Evolutionary conservation across 2,797 vertebrate genomes (phyloP).

Genomic region (Pseudochromis fuscus): DNA sequence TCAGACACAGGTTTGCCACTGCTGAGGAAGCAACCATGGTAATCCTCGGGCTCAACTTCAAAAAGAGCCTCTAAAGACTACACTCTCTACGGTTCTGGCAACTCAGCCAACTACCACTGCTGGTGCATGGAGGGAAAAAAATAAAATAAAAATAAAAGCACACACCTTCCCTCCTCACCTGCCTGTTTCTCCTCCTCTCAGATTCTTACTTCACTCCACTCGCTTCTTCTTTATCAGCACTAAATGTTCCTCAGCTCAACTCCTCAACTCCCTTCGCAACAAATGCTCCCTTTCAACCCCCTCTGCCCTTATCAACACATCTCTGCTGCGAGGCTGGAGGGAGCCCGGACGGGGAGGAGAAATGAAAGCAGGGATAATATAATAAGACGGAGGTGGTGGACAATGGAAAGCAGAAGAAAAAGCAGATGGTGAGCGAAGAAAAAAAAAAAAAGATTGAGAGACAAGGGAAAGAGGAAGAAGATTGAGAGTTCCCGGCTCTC

Average conservation of each 20-base stretch:
- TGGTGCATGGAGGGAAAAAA: conserved; percentile 36
- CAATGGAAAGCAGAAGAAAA: conserved; percentile 27
- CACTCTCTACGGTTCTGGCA: conserved; percentile 73
- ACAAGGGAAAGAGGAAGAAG: conserved; percentile 1
- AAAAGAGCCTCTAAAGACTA: conserved; percentile 83
- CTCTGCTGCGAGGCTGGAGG: conserved; percentile 9
- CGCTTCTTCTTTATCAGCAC: conserved; percentile 67
- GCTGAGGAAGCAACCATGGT: conserved; percentile 84
- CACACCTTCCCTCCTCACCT: conserved; percentile 49
- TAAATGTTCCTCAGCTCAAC: conserved; percentile 69
- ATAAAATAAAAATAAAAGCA: not conserved
- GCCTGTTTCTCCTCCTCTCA: conserved; percentile 52
- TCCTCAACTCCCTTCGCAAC: conserved; percentile 50
- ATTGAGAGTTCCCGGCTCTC: conserved; percentile 22
- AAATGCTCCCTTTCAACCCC: conserved; percentile 19
- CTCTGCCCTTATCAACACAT: conserved; percentile 44
- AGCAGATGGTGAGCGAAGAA: conserved; percentile 1
- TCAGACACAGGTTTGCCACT: conserved; percentile 80
- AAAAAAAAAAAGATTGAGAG: not conserved
- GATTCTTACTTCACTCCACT: conserved; percentile 54
- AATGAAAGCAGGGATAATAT: conserved; percentile 25
- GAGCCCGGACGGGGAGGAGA: not conserved
- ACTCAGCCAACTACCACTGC: conserved; percentile 68
- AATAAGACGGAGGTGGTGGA: conserved; percentile 35
- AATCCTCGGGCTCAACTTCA: conserved; percentile 86